These are phyloP conservation scores for Heliconius eleuchia DNA, from an alignment of 1,140 invertebrate species.

Conservation along the genomic window DNA sequence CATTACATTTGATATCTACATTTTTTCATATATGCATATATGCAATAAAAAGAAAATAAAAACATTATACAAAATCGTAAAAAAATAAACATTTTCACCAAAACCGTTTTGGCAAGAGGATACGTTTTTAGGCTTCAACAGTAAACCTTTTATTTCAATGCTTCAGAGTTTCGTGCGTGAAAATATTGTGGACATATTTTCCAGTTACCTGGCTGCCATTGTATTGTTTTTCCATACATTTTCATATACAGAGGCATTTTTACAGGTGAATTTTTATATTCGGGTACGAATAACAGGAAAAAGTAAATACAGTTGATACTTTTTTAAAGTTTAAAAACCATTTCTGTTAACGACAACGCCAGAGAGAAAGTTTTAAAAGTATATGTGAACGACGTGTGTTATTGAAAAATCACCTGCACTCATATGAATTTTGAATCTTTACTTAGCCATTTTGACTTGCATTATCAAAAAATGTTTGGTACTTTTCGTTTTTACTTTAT, in stretches of 20 bases:
- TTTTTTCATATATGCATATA: no score
- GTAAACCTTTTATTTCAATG: constrained; percentile 12
- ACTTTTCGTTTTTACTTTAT: not conserved
- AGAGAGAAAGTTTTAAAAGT: not conserved
- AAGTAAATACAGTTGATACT: not conserved
- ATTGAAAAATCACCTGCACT: not conserved
- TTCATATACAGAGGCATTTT: not conserved
- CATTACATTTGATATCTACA: no score
- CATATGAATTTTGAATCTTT: not conserved
- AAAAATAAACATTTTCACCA: not conserved
- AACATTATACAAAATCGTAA: not conserved
- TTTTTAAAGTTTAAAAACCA: not conserved
- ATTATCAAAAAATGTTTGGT: no score
- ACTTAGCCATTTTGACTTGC: not conserved
- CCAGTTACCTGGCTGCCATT: not conserved
- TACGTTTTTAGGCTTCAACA: constrained; percentile 6
- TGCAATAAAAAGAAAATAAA: not conserved
- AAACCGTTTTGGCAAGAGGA: not conserved
- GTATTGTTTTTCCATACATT: constrained; percentile 9
- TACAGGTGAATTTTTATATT: constrained; percentile 10
- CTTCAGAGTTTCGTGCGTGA: not conserved
- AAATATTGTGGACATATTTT: constrained; percentile 10
- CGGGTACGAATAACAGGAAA: not conserved
- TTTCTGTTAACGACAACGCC: not conserved
- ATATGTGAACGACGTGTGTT: not conserved